Percentiles rank a stretch among this genome's conserved stretches.
phyloP scores from a whole-genome alignment of 92 coral and sea anemone genomes.

The Anthopleura xanthogrammica region DNA sequence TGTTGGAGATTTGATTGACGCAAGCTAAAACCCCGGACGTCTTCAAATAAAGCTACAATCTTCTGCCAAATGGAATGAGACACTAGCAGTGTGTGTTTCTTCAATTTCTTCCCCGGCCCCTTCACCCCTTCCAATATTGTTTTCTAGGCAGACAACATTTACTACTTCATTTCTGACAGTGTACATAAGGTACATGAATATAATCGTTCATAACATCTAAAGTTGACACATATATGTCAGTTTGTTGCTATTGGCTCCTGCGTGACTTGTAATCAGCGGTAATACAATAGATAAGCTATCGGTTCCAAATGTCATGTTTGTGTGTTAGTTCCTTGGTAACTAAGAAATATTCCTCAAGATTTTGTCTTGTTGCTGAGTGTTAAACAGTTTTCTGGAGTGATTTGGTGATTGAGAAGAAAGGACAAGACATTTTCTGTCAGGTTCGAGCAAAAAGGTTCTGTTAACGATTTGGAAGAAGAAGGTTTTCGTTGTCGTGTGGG shows the following conservation, averaged over 20 bases:
- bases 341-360: not conserved
- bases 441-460: not conserved
- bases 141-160: too few relatives aligned
- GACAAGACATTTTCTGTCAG: not conserved
- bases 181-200: not conserved
- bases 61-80: too few relatives aligned
- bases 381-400: not conserved
- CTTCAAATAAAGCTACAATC: too few relatives aligned
- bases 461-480: not conserved
- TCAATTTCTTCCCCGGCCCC: too few relatives aligned
- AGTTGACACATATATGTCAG: not conserved
- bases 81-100: too few relatives aligned
- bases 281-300: not conserved
- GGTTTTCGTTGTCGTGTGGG: not conserved
- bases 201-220: not conserved
- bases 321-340: not conserved
- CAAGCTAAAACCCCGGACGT: too few relatives aligned
- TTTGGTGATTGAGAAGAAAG: not conserved
- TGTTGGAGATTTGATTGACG: too few relatives aligned
- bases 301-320: not conserved
- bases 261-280: not conserved
- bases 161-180: too few relatives aligned
- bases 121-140: too few relatives aligned
- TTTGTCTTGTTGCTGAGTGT: not conserved
- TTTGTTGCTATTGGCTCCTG: not conserved